Percentiles rank a stretch among this genome's conserved stretches.
Evolutionary conservation across 2,113 vertebrate genomes (phyloP).

Genomic region (Coptodon rendalli): DNA sequence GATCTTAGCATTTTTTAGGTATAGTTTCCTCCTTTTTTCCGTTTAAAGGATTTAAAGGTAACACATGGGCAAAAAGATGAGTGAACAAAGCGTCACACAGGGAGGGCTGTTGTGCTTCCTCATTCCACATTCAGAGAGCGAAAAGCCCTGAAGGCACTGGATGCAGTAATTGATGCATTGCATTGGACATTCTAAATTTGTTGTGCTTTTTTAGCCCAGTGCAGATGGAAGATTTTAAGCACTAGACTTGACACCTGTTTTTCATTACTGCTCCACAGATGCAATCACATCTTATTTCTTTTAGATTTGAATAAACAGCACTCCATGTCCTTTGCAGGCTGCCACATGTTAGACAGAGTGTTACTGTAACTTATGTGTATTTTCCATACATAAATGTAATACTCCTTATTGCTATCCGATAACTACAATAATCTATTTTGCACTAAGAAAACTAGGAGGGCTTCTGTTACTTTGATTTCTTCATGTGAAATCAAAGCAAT

Average conservation of each 20-base stretch:
- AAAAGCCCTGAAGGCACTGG: conserved; percentile 20
- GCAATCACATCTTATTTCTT: neutral
- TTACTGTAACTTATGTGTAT: neutral
- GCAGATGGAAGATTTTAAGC: conserved; percentile 25
- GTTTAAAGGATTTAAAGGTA: neutral
- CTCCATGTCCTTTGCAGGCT: neutral
- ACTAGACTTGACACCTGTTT: conserved; percentile 39
- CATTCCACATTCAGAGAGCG: conserved; percentile 33
- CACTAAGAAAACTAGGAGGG: neutral
- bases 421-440: neutral
- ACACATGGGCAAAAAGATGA: neutral
- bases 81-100: neutral
- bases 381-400: neutral
- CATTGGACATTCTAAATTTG: conserved; percentile 10
- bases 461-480: neutral
- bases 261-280: conserved; percentile 8
- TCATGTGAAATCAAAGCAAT: neutral
- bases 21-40: neutral
- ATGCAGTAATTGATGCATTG: conserved; percentile 47
- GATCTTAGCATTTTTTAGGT: neutral
- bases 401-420: neutral
- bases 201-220: conserved; percentile 16
- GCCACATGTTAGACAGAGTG: neutral
- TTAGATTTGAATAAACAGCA: neutral
- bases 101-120: neutral